These are phyloP conservation scores for Ochropleura plecta DNA, from an alignment of 2,888 invertebrate genomes.

Conservation along the genomic window DNA sequence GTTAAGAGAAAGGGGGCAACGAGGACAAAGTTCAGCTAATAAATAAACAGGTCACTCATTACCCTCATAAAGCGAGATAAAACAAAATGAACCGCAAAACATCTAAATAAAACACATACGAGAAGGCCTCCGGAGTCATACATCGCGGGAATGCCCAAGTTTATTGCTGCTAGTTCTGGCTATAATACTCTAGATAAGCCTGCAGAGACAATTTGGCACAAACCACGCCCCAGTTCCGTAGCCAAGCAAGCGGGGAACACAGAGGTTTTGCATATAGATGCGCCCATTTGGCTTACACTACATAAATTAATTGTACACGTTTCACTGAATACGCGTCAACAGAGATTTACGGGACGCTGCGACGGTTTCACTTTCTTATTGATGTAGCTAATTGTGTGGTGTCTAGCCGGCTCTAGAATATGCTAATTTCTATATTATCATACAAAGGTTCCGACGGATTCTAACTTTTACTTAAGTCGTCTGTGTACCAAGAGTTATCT, in stretches of 20 bases:
- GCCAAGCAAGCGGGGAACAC: conserved; percentile 85
- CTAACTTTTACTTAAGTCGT: conserved; percentile 3
- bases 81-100: conserved; percentile 75
- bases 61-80: conserved; percentile 54
- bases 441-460: conserved; percentile 7
- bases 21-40: conserved; percentile 46
- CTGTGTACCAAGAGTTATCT: neutral
- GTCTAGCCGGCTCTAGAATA: conserved; percentile 30
- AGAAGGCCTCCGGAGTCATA: conserved; percentile 79
- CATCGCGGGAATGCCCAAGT: conserved; percentile 83
- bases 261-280: conserved; percentile 89
- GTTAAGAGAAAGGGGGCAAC: conserved; percentile 45
- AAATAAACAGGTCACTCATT: conserved; percentile 64
- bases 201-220: conserved; percentile 90
- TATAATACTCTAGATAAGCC: conserved; percentile 89
- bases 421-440: conserved; percentile 27
- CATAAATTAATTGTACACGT: conserved; percentile 88
- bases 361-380: conserved; percentile 65
- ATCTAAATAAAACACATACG: conserved; percentile 76
- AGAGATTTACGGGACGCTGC: conserved; percentile 70
- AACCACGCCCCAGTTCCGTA: conserved; percentile 86
- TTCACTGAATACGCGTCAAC: conserved; percentile 82
- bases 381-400: conserved; percentile 45
- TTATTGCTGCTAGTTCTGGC: conserved; percentile 84
- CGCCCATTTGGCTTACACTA: conserved; percentile 88